Evolutionary conservation across 2,888 invertebrate genomes (phyloP), one percentile per base, ranked within the genome.

Genomic region (Hypomecis atomaria): DNA sequence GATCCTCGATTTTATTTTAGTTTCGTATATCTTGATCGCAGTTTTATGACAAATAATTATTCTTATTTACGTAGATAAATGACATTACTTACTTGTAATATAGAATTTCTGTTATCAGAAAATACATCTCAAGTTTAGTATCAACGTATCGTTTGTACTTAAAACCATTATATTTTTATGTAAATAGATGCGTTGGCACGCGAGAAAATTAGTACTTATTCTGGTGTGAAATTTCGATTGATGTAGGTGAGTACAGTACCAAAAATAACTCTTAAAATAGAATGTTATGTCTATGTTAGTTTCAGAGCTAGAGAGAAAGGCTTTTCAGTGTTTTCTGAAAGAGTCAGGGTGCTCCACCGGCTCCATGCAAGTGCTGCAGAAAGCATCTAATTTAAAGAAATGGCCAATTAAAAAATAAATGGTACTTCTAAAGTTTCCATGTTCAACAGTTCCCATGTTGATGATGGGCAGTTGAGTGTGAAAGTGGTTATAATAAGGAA

Each of bases 101-200:
- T 7, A 23, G 13, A 37, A 33, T 10, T 33, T 33, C 38, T 23
- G 40, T 36, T 33, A 33, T 6, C 23, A 42, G 23, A 9, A 10
- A 42, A 10, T 33, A 52, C 10, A 42, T 10, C 40, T 1, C 33
- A 33, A 50, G 38, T 13, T 7, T 52, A n/a, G 9, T 42, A 53
- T 38, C 54, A 49, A 33, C 48, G 59, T 13, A 53, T 36, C 38
- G 23, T 23, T 23, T 23, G 23, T 42, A 37, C 40, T 23, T 4
- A 23, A 52, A 58, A 43, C 8, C 11, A 5, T 52, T 49, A 45
- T 63, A 67, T 72, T 71, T 72, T 73, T 74, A 75, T 72, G 70
- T 67, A 76, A 79, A 77, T 78, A 79, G 82, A 86, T 88, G 87
- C 83, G 85, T 87, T 86, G 88, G 83, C 86, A 87, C 74, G 76